Base-by-base conservation (phyloP, 2,888 invertebrate genomes). In the Aspidiotus rigidus region DNA sequence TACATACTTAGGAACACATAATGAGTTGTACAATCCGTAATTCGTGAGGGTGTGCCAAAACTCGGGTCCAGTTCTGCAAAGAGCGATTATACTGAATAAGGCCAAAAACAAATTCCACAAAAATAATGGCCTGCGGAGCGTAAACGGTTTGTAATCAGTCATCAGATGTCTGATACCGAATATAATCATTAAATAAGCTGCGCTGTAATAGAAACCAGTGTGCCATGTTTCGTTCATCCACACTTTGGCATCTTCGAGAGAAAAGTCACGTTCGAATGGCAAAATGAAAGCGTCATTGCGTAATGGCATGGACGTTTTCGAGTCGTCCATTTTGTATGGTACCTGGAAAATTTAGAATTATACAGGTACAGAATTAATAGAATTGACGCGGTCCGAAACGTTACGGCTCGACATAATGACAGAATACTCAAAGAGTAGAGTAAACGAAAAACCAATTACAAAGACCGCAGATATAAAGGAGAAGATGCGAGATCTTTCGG, bases 171-270 rank as follows among this genome's bases (percentile, higher is more conserved):
- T 93, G 60, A 94, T 94, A 72, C 89, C 89, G 79, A 95, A 97
- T 76, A 99, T 93, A 72, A 94, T 83, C 72, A 93, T 84, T 87
- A 98, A 91, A 79, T 99, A 99, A 74, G 89, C 83, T 73, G 90
- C 91, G 73, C 90, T 85, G 78, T 87, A 89, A 77, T 93, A 93
- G 80, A 95, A 93, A 70, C 91, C 90, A 77, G 89, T 86, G 71
- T 91, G 92, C 98, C 98, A 98, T 80, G 98, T 93, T 76, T 91
- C 87, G 74, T 88, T 85, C 94, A 98, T 96, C 94, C 95, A 97
- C 80, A 87, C 86, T 77, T 89, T 85, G 75, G 91, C 90, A 74
- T 88, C 86, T 75, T 88, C 85, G 77, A 94, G 91, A 77, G 91
- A 90, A 80, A 96, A 98, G 77, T 91, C 88, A 78, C 89, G 89